Evolutionary conservation across 2,113 vertebrate genomes (phyloP).

Genomic region (Cyprichromis sp.): DNA sequence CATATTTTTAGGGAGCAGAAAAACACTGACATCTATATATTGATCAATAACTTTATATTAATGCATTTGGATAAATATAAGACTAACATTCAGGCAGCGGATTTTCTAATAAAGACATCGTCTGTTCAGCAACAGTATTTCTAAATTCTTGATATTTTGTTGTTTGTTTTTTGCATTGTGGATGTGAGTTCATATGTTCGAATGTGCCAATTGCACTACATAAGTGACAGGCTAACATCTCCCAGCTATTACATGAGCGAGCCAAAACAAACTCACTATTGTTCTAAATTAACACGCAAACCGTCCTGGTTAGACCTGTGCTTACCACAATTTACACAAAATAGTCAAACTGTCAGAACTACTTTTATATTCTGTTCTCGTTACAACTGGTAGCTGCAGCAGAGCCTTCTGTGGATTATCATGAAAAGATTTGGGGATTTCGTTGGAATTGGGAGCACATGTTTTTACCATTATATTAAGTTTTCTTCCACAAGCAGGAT

Average conservation of each 20-base stretch:
- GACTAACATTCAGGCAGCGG: background rate
- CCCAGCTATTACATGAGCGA: background rate
- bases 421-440: background rate
- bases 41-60: fast-evolving
- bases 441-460: background rate
- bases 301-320: background rate
- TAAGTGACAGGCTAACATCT: background rate
- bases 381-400: background rate
- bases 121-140: background rate
- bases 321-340: background rate
- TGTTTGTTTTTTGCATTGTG: background rate
- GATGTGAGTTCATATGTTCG: fast-evolving
- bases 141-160: background rate
- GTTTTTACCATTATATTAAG: background rate
- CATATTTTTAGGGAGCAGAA: background rate
- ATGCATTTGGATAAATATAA: background rate
- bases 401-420: background rate
- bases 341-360: background rate
- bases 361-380: background rate
- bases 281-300: background rate
- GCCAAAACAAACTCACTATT: background rate
- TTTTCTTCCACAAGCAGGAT: background rate
- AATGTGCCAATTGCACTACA: background rate
- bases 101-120: background rate
- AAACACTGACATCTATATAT: background rate